A percentile compares a stretch with the other conserved stretches of the same genome.
Evolutionary conservation across 2,888 invertebrate genomes (phyloP).

Genomic region (Chrysomela aeneicollis): DNA sequence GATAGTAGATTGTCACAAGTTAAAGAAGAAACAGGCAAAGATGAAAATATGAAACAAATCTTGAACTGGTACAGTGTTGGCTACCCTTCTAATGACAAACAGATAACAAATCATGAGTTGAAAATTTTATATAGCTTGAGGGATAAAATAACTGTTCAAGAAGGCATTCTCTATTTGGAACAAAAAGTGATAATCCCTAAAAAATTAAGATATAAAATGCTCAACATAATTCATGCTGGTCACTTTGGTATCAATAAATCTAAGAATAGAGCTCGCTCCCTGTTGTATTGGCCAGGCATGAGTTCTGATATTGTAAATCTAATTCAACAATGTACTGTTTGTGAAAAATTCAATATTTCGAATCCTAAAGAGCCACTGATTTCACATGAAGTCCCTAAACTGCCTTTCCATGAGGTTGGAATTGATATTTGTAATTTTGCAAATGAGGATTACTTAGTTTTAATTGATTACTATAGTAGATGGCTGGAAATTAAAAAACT

Average conservation of each 20-base stretch:
- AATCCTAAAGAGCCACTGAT: background rate
- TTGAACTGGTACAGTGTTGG: conserved; percentile 6
- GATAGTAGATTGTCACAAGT: background rate
- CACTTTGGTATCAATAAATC: conserved; percentile 6
- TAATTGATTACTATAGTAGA: conserved; percentile 9
- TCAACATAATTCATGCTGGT: conserved; percentile 7
- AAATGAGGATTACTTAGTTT: conserved; percentile 8
- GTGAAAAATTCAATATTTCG: conserved; percentile 7
- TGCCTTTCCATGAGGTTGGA: conserved; percentile 5
- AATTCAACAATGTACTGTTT: conserved; percentile 9
- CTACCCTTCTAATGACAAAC: background rate
- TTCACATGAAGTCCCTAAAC: conserved; percentile 5
- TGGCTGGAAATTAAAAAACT: conserved; percentile 6
- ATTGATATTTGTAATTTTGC: conserved; percentile 5
- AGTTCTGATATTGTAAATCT: background rate
- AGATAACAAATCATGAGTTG: background rate
- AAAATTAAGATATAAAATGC: conserved; percentile 1
- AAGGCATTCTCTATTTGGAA: conserved; percentile 8
- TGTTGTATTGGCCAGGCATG: background rate
- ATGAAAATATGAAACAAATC: conserved; percentile 5
- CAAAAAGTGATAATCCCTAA: conserved; percentile 6
- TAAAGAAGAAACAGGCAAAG: background rate
- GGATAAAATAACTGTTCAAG: conserved; percentile 8
- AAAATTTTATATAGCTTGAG: conserved; percentile 7
- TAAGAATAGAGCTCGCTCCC: conserved; percentile 6